Evolutionary conservation across 92 coral and sea anemone genomes (phyloP), one percentile per base, ranked within the genome.

Genomic region (Ricordea florida): DNA sequence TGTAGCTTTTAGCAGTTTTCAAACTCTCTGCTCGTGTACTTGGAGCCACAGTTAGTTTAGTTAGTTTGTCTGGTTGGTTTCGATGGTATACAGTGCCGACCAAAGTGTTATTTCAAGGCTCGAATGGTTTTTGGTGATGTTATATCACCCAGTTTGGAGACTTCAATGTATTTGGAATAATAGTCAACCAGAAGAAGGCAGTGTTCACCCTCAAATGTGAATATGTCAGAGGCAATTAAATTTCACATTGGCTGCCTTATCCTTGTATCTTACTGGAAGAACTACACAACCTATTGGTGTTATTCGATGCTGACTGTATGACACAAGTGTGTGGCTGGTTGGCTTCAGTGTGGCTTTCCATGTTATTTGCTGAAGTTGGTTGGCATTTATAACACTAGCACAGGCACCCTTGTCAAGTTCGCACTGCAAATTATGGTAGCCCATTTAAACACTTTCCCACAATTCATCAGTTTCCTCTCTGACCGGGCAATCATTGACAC

Each of bases 141-240:
- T 14, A 77, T 35, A 50, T 85, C 90, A 10, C 46, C 53, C 42
- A 85, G 37, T 20, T 77, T 64, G 29, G 80, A 36, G 28, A 72
- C 83, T 23, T 86, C 91, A 24, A 80, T 80, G 73, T 72, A 80
- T 17, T 86, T 80, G 61, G 91, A 79, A 60, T 51, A 76, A 60
- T 82, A 87, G 37, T 82, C 92, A 35, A 87, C 82, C 24, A 74
- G 71, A 24, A 69, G 30, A 16, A 76, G 67, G 71, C 62, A 76
- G 57, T 71, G 47, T 38, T 65, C 67, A 14, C 85, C 74, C 36
- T 87, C 69, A 24, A 81, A 82, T 62, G 76, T 45, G 46, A 87
- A 58, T 27, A 76, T 83, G 81, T 82, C 83, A 34, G 85, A 83
- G 15, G 82, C 83, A 30, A n/a, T n/a, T n/a, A n/a, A 76, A 81